phyloP scores from a whole-genome alignment of 2,888 invertebrate genomes.

The Phortica okadai region DNA sequence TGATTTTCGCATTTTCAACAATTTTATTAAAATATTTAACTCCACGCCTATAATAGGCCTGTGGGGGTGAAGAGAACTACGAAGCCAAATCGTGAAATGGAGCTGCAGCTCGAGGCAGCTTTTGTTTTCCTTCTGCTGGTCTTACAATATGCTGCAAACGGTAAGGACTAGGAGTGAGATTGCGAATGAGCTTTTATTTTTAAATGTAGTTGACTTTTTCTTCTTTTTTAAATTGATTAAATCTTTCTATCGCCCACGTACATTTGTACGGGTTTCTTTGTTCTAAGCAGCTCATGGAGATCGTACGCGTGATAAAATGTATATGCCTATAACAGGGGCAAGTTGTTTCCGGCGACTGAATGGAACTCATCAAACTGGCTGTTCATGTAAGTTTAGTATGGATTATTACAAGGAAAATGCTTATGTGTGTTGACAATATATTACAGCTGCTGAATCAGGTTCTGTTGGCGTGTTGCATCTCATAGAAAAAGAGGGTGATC shows the following conservation, averaged over 20 bases:
- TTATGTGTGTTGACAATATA: neutral
- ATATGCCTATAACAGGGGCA: slow-evolving; percentile 83
- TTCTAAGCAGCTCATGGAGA: slow-evolving; percentile 57
- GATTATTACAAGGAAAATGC: neutral
- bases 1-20: too few species aligned
- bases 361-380: slow-evolving; percentile 96
- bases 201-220: too few species aligned
- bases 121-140: slow-evolving; percentile 56
- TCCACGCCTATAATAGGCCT: neutral
- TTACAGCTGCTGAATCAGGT: slow-evolving; percentile 80
- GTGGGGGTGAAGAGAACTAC: neutral
- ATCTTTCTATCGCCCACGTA: neutral
- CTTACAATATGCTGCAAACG: slow-evolving; percentile 42
- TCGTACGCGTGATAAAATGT: slow-evolving; percentile 88
- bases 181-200: neutral
- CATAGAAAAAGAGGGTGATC: slow-evolving; percentile 81
- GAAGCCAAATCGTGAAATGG: slow-evolving; percentile 47
- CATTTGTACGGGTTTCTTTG: slow-evolving; percentile 33
- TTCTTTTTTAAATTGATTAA: too few species aligned
- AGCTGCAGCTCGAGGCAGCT: slow-evolving; percentile 45
- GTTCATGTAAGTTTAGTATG: slow-evolving; percentile 87
- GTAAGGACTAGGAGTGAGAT: slow-evolving; percentile 46
- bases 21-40: neutral
- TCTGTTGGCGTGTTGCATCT: slow-evolving; percentile 91
- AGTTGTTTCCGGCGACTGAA: slow-evolving; percentile 94